Evolutionary conservation across 2,888 invertebrate genomes (phyloP).

Genomic region (Marasmarcha lunaedactyla): DNA sequence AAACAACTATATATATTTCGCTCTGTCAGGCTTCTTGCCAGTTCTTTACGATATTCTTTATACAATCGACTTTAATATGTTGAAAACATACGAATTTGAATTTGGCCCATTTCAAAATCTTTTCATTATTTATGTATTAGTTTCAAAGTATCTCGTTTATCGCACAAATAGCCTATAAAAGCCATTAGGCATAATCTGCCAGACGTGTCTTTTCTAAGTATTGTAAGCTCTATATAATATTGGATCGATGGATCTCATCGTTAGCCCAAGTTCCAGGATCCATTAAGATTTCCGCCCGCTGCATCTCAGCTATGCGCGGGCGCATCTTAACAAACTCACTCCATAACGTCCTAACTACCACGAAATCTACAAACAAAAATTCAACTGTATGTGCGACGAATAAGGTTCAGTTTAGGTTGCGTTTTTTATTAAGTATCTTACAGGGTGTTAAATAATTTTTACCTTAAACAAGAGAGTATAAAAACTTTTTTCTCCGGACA

Average conservation of each 20-base stretch:
- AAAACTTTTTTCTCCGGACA: neutral
- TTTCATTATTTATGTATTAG: too few relatives aligned
- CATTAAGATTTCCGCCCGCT: constrained; percentile 68
- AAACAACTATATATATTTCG: too few relatives aligned
- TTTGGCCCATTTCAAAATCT: too few relatives aligned
- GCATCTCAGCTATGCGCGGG: constrained; percentile 43
- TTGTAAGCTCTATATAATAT: constrained; percentile 27
- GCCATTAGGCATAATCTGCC: too few relatives aligned
- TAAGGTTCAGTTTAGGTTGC: constrained; percentile 9
- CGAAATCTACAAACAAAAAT: neutral
- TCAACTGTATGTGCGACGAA: neutral
- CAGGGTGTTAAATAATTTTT: neutral
- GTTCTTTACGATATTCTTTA: too few relatives aligned
- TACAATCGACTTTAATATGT: too few relatives aligned
- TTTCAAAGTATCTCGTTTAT: too few relatives aligned
- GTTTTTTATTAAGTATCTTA: neutral
- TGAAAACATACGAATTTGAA: too few relatives aligned
- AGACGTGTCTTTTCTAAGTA: too few relatives aligned
- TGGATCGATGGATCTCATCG: constrained; percentile 60
- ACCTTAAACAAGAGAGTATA: neutral
- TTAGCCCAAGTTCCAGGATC: constrained; percentile 63
- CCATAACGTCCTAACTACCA: neutral
- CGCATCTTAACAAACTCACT: constrained; percentile 26
- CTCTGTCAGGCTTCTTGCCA: too few relatives aligned
- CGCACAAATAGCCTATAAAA: too few relatives aligned